Evolutionary conservation across 2,797 vertebrate genomes (phyloP).

Genomic region (Poliocrania exsul): DNA sequence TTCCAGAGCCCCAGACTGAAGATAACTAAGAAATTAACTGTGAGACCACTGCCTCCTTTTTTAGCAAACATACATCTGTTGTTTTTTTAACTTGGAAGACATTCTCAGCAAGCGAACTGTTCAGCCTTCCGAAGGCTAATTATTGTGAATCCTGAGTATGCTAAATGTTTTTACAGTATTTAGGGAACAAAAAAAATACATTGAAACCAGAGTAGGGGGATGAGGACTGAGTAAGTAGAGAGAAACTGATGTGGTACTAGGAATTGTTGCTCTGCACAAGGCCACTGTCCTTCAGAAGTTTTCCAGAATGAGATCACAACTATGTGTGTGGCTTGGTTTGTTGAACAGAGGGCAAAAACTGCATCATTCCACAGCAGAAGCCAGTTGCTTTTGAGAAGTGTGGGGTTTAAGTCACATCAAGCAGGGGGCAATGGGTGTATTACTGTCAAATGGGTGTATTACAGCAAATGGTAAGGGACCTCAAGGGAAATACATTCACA

Average conservation of each 20-base stretch:
- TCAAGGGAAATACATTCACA: not conserved
- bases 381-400: constrained; percentile 45
- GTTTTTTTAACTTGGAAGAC: not conserved
- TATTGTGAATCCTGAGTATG: not conserved
- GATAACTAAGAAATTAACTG: not conserved
- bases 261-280: constrained; percentile 21
- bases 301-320: constrained; percentile 66
- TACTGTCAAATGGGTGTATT: not conserved
- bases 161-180: constrained; percentile 11
- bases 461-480: not conserved
- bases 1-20: not conserved
- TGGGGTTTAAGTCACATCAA: not conserved
- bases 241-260: not conserved
- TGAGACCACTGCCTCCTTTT: not conserved
- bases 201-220: not conserved
- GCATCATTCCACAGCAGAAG: constrained; percentile 48
- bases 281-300: constrained; percentile 52
- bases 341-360: constrained; percentile 48
- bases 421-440: not conserved
- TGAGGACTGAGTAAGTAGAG: not conserved
- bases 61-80: not conserved
- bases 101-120: not conserved
- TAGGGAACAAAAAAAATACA: not conserved
- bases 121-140: not conserved
- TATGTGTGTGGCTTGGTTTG: constrained; percentile 53